phyloP scores from a whole-genome alignment of 2,888 invertebrate species.

The Agelastica alni region DNA sequence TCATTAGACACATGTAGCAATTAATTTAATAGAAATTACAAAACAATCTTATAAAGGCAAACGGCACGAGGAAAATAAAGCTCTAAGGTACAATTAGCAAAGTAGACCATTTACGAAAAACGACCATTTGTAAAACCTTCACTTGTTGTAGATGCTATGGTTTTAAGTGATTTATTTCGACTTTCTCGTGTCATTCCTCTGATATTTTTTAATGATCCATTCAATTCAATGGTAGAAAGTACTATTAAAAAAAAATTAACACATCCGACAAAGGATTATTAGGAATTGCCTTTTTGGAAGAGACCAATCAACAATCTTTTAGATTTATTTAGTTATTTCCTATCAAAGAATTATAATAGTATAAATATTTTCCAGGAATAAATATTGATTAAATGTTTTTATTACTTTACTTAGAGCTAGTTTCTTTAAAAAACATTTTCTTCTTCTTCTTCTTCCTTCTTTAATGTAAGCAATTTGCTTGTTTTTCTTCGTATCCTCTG shows the following conservation, averaged over 20 bases:
- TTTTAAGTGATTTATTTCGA: constrained; percentile 12
- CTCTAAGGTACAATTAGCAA: not conserved
- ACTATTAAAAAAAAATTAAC: constrained; percentile 5
- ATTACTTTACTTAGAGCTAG: no score
- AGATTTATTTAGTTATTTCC: no score
- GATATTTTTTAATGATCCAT: constrained; percentile 3
- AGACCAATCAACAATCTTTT: not conserved
- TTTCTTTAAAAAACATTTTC: no score
- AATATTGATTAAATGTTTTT: no score
- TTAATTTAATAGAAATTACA: not conserved
- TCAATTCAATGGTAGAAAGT: constrained; percentile 11
- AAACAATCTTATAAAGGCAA: not conserved
- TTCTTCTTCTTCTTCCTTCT: no score
- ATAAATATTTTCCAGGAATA: no score
- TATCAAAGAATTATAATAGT: no score
- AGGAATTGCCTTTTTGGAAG: not conserved
- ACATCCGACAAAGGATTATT: not conserved
- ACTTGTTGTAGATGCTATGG: constrained; percentile 6
- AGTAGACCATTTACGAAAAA: constrained; percentile 4
- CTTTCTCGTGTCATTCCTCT: constrained; percentile 13
- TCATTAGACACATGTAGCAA: not conserved
- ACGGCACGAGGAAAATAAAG: not conserved
- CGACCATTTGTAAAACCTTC: not conserved
- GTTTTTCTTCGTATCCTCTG: no score
- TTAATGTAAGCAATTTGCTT: no score